Base-by-base conservation (phyloP, 1,140 invertebrate species). In the Apis cerana region DNA sequence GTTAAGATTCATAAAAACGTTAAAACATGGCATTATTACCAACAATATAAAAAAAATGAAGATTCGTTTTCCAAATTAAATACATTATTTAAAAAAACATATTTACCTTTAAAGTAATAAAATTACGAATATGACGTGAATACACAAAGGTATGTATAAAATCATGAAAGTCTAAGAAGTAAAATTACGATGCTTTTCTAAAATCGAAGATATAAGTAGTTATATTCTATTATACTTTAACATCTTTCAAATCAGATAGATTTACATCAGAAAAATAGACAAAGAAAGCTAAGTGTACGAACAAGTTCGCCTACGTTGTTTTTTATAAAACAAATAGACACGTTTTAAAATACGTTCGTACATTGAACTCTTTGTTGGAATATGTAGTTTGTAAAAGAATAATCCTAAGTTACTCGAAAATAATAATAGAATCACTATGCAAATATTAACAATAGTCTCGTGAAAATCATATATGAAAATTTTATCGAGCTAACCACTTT, bases 111-210 rank as follows among this genome's bases (percentile, higher is more conserved):
- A 54, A 23, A 67, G 56, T 43, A 27, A 17, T n/a, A 56, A 27
- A 12, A 33, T 33, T 43, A 33, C 23, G 58, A 58, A 33, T 27
- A 58, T 52, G 15, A 33, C 19, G 58, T 75, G 65, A 75, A 84
- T n/a, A 80, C 80, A 54, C 65, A 59, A 50, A 68, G 64, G 65
- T 70, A 84, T n/a, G 75, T 84, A 54, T 71, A 59, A 54, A 68
- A 70, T 84, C 56, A 62, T 71, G 72, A 85, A 85, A 70, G 70
- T 70, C 65, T 58, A 17, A 56, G 7, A 43, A 21, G 43, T 54
- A 33, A 19, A 85, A 33, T 70, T 54, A 75, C 75, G 33, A 75
- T 68, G 52, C 50, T 54, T 61, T 75, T 58, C 21, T 76, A 85
- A 85, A 72, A 85, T 75, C 43, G 23, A 80, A 43, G 5, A 43